Evolutionary conservation across 2,797 vertebrate species (phyloP).

Genomic region (Cryptoprocta ferox): DNA sequence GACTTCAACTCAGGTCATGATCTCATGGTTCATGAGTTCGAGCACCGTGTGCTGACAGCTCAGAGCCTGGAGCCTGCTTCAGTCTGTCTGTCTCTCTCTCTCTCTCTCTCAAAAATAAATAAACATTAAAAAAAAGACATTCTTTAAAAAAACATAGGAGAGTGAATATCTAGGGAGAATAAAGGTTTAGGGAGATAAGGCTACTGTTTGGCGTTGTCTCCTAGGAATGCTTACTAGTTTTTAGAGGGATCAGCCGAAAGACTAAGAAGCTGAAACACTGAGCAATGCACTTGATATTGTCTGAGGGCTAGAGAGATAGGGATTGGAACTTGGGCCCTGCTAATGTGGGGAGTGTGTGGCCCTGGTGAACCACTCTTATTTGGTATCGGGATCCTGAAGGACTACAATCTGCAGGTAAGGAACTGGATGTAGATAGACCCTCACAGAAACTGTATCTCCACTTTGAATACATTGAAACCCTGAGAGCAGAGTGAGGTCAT

Average conservation of each 20-base stretch:
- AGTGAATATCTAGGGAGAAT: not conserved
- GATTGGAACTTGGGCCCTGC: not conserved
- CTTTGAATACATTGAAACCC: not conserved
- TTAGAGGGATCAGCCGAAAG: not conserved
- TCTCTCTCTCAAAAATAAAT: too few relatives aligned
- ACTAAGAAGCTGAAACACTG: not conserved
- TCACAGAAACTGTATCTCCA: not conserved
- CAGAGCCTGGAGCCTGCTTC: too few relatives aligned
- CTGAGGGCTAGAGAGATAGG: not conserved
- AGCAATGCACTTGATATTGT: not conserved
- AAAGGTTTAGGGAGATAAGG: not conserved
- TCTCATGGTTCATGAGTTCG: too few relatives aligned
- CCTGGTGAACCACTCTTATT: not conserved
- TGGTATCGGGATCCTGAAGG: not conserved
- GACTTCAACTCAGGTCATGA: too few relatives aligned
- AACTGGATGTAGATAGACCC: not conserved
- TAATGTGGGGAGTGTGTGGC: not conserved
- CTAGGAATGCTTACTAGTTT: not conserved
- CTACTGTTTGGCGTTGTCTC: not conserved
- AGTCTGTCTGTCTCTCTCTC: too few relatives aligned
- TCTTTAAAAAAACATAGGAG: not conserved
- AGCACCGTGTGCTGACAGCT: too few relatives aligned
- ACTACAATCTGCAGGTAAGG: not conserved
- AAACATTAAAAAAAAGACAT: too few relatives aligned
- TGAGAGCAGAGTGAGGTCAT: not conserved